phyloP scores from a whole-genome alignment of 1,140 invertebrate genomes.

The Manduca sexta region DNA sequence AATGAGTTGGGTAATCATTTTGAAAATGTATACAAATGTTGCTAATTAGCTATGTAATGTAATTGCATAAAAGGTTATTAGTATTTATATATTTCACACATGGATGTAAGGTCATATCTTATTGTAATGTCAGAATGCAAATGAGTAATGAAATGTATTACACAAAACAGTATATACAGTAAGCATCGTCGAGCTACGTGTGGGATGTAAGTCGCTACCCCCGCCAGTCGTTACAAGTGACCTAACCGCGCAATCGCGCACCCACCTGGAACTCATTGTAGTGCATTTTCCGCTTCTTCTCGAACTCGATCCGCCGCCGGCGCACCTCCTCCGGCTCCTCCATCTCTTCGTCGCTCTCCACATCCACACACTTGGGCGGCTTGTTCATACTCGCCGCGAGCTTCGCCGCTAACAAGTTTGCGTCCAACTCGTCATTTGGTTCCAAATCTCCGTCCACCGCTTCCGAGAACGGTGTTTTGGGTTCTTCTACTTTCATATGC shows the following conservation, averaged over 20 bases:
- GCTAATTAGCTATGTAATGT: too few species aligned
- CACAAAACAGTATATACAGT: too few species aligned
- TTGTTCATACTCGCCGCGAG: slow-evolving; percentile 71
- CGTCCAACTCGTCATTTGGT: slow-evolving; percentile 84
- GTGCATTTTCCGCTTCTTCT: slow-evolving; percentile 94
- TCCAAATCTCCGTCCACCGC: slow-evolving; percentile 82
- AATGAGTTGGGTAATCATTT: too few species aligned
- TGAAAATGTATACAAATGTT: too few species aligned
- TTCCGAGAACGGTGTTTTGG: slow-evolving; percentile 92
- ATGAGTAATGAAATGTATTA: too few species aligned
- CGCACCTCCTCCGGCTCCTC: slow-evolving; percentile 79
- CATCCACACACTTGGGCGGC: slow-evolving; percentile 53
- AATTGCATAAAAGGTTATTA: too few species aligned
- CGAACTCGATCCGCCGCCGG: slow-evolving; percentile 83
- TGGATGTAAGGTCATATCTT: too few species aligned
- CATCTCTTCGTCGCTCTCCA: slow-evolving; percentile 75
- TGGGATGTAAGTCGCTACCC: too few species aligned
- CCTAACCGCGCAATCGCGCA: slow-evolving; percentile 10
- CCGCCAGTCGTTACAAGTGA: slow-evolving; percentile 1
- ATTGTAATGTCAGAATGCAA: too few species aligned
- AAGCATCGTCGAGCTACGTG: too few species aligned
- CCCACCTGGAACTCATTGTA: slow-evolving; percentile 94
- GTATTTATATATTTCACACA: too few species aligned
- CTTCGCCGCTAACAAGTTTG: slow-evolving; percentile 85
- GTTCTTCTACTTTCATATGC: slow-evolving; percentile 99